Base-by-base conservation (phyloP, 2,113 vertebrate species). In the Lophochroa leadbeateri region DNA sequence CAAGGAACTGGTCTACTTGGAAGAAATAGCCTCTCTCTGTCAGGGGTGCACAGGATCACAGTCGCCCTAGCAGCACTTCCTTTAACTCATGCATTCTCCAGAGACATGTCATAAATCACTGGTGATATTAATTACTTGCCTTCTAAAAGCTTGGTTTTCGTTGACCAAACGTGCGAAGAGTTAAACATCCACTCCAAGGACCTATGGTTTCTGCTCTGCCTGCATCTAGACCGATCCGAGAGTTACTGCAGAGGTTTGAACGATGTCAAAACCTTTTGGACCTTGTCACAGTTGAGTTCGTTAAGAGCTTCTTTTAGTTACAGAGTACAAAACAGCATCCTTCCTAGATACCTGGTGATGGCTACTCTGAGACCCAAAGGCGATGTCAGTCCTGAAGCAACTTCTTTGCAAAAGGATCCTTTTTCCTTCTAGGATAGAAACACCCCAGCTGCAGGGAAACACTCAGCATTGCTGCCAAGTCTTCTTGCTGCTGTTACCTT, bases 31-130 rank as follows among this genome's bases (percentile, higher is more conserved):
- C n/a, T 21, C 37, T 58, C 13, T 24, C 14, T 0, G 0, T 11
- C 2, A 35, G 0, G 1, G 20, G 24, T 39, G 20, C 39, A 8
- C 14, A 23, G 71, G 50, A 11, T 41, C 2, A 1, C 39, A 6
- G 20, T 18, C 10, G 4, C 46, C 17, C 46, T 25, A 12, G 46
- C 58, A 67, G 39, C 18, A 11, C 14, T 23, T 28, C 58, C 79
- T 47, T 39, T 52, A 67, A 31, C 17, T 47, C 74, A 24, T 2
- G 0, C 1, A 0, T 27, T 52, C 24, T 49, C 77, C 31, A 16
- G 57, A 28, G 58, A 17, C 31, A 17, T 29, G 18, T 29, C 31
- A 5, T 11, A 33, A 31, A 28, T 47, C 72, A 13, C 46, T 11
- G 21, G 10, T 17, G 76, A 37, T 8, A n/a, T 0, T 7, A 64